A percentile compares a stretch with the other conserved stretches of the same genome.
These are phyloP conservation scores for Serranochromis macrocephalus DNA, from an alignment of 2,113 vertebrate species.

Conservation along the genomic window DNA sequence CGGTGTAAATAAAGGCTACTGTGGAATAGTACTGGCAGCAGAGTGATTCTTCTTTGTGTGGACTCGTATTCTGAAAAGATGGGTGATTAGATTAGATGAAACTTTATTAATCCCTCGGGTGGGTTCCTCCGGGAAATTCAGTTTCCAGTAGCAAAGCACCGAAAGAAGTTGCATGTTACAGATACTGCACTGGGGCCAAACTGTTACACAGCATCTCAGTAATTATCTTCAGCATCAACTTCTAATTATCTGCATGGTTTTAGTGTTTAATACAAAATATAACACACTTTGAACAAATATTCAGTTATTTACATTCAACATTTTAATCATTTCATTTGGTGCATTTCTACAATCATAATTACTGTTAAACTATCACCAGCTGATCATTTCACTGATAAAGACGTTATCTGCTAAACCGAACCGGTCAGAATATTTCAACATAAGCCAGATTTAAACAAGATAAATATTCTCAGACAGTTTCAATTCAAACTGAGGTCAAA, in stretches of 20 bases:
- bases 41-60: not conserved
- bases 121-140: no score
- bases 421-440: not conserved
- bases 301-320: not conserved
- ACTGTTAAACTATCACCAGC: not conserved
- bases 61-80: not conserved
- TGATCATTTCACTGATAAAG: not conserved
- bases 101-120: no score
- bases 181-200: not conserved
- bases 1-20: slow-evolving; percentile 37
- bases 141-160: no score
- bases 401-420: not conserved
- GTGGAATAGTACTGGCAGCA: not conserved
- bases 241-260: not conserved
- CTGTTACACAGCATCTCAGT: not conserved
- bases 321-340: not conserved
- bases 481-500: not conserved
- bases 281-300: not conserved
- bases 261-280: not conserved
- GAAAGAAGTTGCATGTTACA: no score
- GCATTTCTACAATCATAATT: not conserved
- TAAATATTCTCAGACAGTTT: not conserved
- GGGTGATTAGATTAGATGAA: not conserved
- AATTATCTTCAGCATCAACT: not conserved
- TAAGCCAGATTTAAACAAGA: not conserved